These are phyloP conservation scores for Cladopsammia gracilis DNA, from an alignment of 64 coral and sea anemone genomes.

Conservation along the genomic window DNA sequence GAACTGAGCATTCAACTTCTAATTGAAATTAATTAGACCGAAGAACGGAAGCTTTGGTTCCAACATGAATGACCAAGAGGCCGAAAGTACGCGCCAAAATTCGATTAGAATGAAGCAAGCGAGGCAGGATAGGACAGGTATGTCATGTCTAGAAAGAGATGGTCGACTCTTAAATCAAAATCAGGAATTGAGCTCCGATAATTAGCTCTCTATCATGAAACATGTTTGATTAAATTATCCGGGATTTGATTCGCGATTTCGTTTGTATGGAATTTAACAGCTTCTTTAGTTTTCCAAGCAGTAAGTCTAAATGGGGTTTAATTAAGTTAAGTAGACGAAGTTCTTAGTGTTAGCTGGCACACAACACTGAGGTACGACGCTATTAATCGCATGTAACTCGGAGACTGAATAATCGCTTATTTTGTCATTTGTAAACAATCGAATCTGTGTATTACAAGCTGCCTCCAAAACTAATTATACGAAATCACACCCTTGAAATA, in stretches of 20 bases:
- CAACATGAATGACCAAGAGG: background rate
- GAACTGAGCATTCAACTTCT: background rate
- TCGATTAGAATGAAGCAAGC: conserved; percentile 32
- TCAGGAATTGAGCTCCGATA: background rate
- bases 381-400: background rate
- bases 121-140: conserved; percentile 9
- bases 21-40: background rate
- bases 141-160: background rate
- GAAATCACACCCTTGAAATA: background rate
- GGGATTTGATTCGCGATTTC: background rate
- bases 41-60: background rate
- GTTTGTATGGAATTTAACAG: too few species aligned
- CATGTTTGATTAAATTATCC: background rate
- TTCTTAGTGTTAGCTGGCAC: too few species aligned
- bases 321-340: too few species aligned
- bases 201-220: background rate
- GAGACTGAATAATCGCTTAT: background rate
- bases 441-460: too few species aligned
- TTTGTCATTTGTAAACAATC: conserved; percentile 16
- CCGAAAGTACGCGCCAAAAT: conserved; percentile 10
- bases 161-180: background rate
- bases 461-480: background rate
- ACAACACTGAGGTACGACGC: background rate
- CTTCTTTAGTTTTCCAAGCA: too few species aligned
- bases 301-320: too few species aligned